Base-by-base conservation (phyloP, 1,140 invertebrate genomes). In the Aphaenogaster rudis region DNA sequence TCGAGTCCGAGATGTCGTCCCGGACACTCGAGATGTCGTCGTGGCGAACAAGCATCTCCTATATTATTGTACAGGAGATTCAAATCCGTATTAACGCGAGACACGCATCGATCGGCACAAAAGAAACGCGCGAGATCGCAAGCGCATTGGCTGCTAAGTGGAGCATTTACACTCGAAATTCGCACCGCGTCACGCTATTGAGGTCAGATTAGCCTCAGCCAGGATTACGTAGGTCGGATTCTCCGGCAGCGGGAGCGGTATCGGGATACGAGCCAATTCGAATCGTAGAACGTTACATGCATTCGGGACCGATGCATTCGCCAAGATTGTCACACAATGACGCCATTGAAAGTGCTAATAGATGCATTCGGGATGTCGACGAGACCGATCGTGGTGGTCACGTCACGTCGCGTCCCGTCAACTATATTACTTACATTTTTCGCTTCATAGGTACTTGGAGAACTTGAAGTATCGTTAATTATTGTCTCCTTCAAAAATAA, bases 141-240 rank as follows among this genome's bases (percentile, higher is more conserved):
- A 50, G 36, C 61, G 33, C 79, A 33, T 82, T 59, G 79, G 39
- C 69, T 50, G 79, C 76, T 92, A 93, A 95, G 90, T 93, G 91
- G 90, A 74, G 86, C 82, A 92, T 93, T 93, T 88, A 88, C 86
- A 77, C 81, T 87, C 88, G 86, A 90, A 91, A 93, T 94, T 94
- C 82, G 91, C 86, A 91, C 84, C 88, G 86, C 91, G 63, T 67
- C 89, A 17, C 36, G 21, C 77, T 77, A 94, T 95, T 94, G 90
- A 94, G 21, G 66, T 85, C 89, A 94, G 94, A 94, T 95, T 95
- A 94, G 94, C 93, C 93, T 92, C 67, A 86, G 74, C 89, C 90
- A 87, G 92, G 93, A 93, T 94, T 92, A 93, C 86, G 72, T 71
- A 67, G 87, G 88, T 86, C 77, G 42, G 45, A 39, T 79, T 59